Percentiles rank a stretch among this genome's conserved stretches.
phyloP scores from a whole-genome alignment of 2,888 invertebrate genomes.

The Frankliniella intonsa region DNA sequence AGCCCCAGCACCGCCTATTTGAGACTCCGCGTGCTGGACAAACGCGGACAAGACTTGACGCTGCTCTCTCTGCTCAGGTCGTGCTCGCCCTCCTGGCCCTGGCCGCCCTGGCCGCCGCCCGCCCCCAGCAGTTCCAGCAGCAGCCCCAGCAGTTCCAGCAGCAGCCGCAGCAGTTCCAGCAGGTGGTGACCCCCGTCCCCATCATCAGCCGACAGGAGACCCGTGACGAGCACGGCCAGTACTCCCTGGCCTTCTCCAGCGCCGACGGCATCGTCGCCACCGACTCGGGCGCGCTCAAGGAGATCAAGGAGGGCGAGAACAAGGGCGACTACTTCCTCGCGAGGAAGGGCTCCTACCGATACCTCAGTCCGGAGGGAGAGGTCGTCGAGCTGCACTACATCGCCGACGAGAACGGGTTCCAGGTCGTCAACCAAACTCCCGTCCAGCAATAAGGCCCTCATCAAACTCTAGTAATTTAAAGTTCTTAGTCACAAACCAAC shows the following conservation, averaged over 20 bases:
- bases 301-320: not conserved
- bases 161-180: not conserved
- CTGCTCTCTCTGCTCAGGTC: too few relatives aligned
- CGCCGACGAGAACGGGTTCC: not conserved
- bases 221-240: not conserved
- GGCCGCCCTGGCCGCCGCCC: not conserved
- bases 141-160: not conserved
- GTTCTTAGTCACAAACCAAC: not conserved
- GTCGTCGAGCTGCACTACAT: not conserved
- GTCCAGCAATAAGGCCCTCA: too few relatives aligned
- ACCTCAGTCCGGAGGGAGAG: not conserved
- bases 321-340: not conserved
- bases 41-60: too few relatives aligned
- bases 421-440: not conserved
- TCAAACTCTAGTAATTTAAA: too few relatives aligned
- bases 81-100: not conserved
- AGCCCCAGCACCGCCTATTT: too few relatives aligned
- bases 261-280: not conserved
- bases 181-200: not conserved
- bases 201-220: not conserved
- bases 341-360: not conserved
- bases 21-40: too few relatives aligned
- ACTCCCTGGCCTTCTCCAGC: not conserved
- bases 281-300: not conserved
- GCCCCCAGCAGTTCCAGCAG: not conserved